Percentiles rank a stretch among this genome's conserved stretches.
phyloP scores from a whole-genome alignment of 2,113 vertebrate genomes.

The Okapia johnstoni region DNA sequence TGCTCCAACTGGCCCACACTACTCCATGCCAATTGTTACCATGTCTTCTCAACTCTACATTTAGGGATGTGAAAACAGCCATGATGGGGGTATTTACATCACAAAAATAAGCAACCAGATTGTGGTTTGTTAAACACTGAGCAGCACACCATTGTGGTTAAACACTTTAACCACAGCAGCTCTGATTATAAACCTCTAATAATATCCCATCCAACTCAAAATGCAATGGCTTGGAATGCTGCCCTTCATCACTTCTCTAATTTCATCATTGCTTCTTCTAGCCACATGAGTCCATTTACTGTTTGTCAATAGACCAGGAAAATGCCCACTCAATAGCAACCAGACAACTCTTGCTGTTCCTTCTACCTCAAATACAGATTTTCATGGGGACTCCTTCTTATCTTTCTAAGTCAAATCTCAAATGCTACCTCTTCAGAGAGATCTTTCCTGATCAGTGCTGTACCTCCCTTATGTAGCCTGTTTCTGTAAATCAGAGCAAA shows the following conservation, averaged over 20 bases:
- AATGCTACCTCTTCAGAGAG: not conserved
- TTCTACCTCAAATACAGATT: not conserved
- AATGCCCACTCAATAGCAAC: not conserved
- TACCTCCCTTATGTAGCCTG: not conserved
- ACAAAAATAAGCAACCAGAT: not conserved
- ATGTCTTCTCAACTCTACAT: not conserved
- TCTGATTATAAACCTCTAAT: not conserved
- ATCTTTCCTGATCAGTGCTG: not conserved
- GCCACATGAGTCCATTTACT: not conserved
- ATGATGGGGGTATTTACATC: not conserved
- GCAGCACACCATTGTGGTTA: not conserved
- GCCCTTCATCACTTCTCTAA: not conserved
- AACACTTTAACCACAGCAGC: not conserved
- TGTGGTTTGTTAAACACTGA: not conserved
- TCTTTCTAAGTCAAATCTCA: not conserved
- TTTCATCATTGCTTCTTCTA: not conserved
- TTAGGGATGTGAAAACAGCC: not conserved
- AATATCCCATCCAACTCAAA: not conserved
- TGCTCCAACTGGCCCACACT: not conserved
- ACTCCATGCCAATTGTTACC: not conserved
- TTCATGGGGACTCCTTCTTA: not conserved
- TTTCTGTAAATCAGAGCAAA: not conserved
- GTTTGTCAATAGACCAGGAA: not conserved
- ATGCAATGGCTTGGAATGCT: not conserved
- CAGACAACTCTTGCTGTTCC: not conserved